These are phyloP conservation scores for Stenotaenia linearis DNA, from an alignment of 2,888 invertebrate species.

Conservation along the genomic window DNA sequence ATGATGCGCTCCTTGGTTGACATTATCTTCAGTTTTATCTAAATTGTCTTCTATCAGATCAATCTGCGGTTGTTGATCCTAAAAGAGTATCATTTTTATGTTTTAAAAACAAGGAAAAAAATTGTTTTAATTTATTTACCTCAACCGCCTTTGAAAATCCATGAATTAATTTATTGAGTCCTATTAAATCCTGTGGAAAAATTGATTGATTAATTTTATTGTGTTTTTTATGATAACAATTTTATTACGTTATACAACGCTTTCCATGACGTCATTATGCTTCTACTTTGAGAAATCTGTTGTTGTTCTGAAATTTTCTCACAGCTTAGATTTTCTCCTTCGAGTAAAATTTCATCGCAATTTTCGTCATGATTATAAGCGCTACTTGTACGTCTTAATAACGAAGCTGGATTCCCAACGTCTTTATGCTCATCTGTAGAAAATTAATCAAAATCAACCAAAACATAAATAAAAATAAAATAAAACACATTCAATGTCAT, in stretches of 20 bases:
- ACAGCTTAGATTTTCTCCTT: background rate
- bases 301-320: background rate
- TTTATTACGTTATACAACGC: background rate
- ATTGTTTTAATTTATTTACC: background rate
- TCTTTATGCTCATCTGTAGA: background rate
- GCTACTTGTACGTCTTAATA: background rate
- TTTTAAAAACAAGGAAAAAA: too few species aligned
- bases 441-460: background rate
- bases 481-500: background rate
- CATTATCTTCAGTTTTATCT: background rate
- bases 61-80: background rate
- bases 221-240: too few species aligned
- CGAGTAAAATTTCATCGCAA: background rate
- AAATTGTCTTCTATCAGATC: background rate
- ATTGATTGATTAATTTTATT: too few species aligned
- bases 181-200: background rate
- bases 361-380: background rate
- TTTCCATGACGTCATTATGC: background rate
- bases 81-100: too few species aligned
- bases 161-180: background rate
- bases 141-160: background rate
- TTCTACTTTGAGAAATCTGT: background rate
- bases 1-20: constrained; percentile 8
- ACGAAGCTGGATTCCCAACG: background rate
- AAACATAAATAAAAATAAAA: background rate